These are phyloP conservation scores for Mellivora capensis DNA, from an alignment of 2,113 vertebrate species.

Conservation along the genomic window DNA sequence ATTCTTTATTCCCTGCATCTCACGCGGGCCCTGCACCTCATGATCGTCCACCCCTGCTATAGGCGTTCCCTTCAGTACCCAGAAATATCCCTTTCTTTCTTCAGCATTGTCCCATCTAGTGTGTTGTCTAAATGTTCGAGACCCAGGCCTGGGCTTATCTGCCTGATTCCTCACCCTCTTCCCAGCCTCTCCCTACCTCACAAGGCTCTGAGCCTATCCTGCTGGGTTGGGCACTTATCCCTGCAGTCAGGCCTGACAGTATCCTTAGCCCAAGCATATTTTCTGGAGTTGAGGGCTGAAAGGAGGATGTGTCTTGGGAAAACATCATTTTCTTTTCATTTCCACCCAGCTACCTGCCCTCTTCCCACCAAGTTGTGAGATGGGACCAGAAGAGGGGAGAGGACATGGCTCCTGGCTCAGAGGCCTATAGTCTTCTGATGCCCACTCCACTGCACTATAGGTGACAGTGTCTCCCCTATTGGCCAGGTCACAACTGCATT, in stretches of 20 bases:
- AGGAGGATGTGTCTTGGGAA: background rate
- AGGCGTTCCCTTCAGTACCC: background rate
- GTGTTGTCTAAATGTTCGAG: background rate
- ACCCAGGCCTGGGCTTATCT: background rate
- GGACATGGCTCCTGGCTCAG: background rate
- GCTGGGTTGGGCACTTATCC: background rate
- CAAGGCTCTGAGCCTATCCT: background rate
- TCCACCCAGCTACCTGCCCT: background rate
- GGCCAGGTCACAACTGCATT: too few species aligned
- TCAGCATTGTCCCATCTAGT: background rate
- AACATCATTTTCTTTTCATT: background rate
- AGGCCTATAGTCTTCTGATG: background rate
- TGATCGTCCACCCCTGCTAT: background rate
- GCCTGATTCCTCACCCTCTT: background rate
- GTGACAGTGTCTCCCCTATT: background rate
- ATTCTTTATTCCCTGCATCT: background rate
- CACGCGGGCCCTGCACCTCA: rapidly evolving
- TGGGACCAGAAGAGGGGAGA: background rate
- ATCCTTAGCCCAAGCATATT: background rate
- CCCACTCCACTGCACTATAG: background rate
- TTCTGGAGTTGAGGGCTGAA: background rate
- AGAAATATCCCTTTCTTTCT: background rate
- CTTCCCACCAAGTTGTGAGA: background rate
- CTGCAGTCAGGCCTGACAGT: background rate
- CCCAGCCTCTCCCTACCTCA: background rate